Conservation (phyloP, 2,797 vertebrate species). For the Muraenolepis orangiensis region DNA sequence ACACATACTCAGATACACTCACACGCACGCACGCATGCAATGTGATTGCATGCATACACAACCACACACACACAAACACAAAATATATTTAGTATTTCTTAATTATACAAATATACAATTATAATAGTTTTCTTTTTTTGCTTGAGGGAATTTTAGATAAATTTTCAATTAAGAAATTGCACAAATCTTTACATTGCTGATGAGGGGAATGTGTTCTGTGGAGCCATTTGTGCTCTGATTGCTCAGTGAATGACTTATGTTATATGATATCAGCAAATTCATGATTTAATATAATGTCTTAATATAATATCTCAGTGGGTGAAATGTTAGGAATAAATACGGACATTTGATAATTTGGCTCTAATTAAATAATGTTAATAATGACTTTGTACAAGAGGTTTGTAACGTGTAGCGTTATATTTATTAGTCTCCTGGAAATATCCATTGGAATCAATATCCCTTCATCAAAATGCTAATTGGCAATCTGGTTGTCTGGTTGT, state of each 20-base stretch:
- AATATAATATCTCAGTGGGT: neutral
- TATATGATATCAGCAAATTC: neutral
- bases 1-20: neutral
- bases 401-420: neutral
- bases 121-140: neutral
- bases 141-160: neutral
- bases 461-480: neutral
- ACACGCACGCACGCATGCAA: no score
- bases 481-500: neutral
- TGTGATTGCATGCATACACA: no score
- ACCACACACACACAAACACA: no score
- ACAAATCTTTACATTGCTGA: neutral
- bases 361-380: neutral
- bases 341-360: neutral
- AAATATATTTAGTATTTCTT: no score
- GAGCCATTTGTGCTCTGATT: constrained; percentile 6
- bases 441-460: neutral
- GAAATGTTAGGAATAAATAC: neutral
- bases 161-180: neutral
- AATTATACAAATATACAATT: no score
- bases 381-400: neutral
- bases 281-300: no score
- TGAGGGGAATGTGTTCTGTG: neutral
- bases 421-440: neutral
- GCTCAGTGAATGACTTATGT: neutral